These are phyloP conservation scores for Falco punctatus DNA, from an alignment of 2,113 vertebrate genomes.

Conservation along the genomic window DNA sequence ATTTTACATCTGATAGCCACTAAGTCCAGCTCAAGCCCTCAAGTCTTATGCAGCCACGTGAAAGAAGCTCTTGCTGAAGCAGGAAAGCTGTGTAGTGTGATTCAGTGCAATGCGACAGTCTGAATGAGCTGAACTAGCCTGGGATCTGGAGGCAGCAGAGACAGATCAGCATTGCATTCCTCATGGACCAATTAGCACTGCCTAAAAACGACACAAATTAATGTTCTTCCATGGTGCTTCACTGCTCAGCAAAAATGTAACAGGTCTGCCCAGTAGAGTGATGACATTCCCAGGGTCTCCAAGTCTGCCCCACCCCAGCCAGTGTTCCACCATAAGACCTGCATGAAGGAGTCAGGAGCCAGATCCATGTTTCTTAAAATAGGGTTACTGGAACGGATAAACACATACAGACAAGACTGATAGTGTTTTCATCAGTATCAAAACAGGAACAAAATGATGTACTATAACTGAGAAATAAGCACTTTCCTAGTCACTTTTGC, in stretches of 20 bases:
- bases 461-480: background rate
- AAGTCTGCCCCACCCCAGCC: background rate
- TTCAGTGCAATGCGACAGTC: background rate
- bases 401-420: background rate
- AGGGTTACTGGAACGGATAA: background rate
- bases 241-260: background rate
- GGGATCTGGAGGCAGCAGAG: background rate
- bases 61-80: background rate
- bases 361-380: background rate
- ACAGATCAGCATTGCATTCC: background rate
- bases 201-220: background rate
- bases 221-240: background rate
- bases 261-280: background rate
- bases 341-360: background rate
- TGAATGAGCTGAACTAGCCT: background rate
- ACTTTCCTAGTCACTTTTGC: background rate
- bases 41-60: background rate
- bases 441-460: background rate
- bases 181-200: background rate
- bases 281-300: background rate
- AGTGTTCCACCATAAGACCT: background rate
- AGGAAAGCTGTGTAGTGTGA: background rate
- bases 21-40: background rate
- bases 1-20: background rate
- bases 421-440: background rate